Conservation (phyloP, 2,888 invertebrate species). For the Athalia cordata region DNA sequence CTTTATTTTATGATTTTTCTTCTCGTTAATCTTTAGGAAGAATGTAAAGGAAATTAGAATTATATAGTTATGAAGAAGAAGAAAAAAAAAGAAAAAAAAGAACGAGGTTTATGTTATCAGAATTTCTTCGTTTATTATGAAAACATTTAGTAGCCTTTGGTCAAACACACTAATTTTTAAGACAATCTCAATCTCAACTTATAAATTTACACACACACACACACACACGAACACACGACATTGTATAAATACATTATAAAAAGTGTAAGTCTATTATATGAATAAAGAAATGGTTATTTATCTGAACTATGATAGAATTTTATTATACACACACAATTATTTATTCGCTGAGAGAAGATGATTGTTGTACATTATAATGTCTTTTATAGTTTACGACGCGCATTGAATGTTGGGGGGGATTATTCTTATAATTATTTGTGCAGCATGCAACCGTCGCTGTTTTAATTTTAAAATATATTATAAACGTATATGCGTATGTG, state of each 20-base stretch:
- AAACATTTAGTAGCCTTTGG: conserved; percentile 6
- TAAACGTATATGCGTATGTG: no score
- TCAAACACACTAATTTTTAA: background rate
- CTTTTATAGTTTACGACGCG: background rate
- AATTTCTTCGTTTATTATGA: conserved; percentile 32
- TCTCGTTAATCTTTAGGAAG: background rate
- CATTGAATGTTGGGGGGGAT: background rate
- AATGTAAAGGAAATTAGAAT: background rate
- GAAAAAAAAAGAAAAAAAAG: background rate
- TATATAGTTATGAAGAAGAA: background rate
- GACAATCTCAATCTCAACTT: background rate
- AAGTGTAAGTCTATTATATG: conserved; percentile 40
- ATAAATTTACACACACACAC: background rate
- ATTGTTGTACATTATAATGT: background rate
- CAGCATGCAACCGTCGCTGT: conserved; percentile 18
- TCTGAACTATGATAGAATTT: conserved; percentile 23
- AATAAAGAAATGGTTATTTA: conserved; percentile 31
- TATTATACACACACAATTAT: background rate
- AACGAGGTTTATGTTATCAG: background rate
- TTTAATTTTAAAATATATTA: no score
- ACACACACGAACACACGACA: conserved; percentile 43
- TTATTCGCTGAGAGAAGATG: background rate
- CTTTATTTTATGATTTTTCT: background rate
- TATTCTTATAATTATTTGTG: conserved; percentile 39
- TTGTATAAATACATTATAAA: conserved; percentile 45